Percentiles rank a stretch among this genome's conserved stretches.
Conservation (phyloP, 2,888 invertebrate species). For the Ichneumon xanthorius region DNA sequence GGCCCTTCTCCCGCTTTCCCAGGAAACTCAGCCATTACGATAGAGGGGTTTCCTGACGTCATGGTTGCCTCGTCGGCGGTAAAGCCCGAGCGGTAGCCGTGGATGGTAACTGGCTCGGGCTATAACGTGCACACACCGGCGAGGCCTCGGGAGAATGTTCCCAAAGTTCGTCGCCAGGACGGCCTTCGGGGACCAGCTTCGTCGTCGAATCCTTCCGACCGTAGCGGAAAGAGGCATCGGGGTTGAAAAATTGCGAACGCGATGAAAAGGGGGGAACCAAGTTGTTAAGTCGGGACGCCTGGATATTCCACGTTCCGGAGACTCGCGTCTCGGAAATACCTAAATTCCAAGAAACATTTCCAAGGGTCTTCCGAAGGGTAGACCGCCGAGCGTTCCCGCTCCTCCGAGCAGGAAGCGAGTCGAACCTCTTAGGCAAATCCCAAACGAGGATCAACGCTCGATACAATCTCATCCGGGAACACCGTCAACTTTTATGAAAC, state of each 20-base stretch:
- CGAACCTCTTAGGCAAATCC: not conserved
- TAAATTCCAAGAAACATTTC: not conserved
- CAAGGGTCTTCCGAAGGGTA: not conserved
- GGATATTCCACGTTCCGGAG: not conserved
- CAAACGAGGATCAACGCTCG: slow-evolving; percentile 3
- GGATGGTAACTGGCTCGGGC: not conserved
- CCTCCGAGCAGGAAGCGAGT: not conserved
- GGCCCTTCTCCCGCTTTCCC: not conserved
- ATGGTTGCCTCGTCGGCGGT: slow-evolving; percentile 2
- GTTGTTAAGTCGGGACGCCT: slow-evolving; percentile 1
- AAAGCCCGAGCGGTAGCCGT: not conserved
- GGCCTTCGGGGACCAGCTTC: not conserved
- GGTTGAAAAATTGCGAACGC: slow-evolving; percentile 1
- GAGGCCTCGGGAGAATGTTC: not conserved
- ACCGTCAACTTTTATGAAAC: not conserved
- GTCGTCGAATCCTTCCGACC: not conserved
- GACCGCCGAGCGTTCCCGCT: not conserved
- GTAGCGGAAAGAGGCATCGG: not conserved
- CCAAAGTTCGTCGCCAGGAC: not conserved
- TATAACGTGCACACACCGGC: not conserved
- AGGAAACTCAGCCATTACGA: slow-evolving; percentile 71
- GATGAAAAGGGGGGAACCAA: not conserved
- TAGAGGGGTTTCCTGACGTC: slow-evolving; percentile 55
- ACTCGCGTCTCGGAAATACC: not conserved
- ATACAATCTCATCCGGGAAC: not conserved